These are phyloP conservation scores for Gila robusta DNA, from an alignment of 2,797 vertebrate genomes.

Conservation along the genomic window DNA sequence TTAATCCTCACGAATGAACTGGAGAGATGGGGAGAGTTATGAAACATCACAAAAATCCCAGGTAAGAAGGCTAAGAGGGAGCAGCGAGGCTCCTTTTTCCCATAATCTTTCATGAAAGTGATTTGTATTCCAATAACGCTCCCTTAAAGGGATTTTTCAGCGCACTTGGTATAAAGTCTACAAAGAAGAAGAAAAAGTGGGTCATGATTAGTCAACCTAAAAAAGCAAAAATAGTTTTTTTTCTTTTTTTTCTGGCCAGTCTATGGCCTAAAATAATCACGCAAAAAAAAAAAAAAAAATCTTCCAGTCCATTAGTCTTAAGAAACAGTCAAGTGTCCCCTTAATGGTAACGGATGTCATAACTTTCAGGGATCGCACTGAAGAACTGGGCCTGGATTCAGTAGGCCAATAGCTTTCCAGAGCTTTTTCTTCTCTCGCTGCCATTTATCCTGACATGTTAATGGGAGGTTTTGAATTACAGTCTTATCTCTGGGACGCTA, in stretches of 20 bases:
- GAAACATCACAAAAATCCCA: constrained; percentile 43
- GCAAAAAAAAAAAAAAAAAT: constrained; percentile 42
- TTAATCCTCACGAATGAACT: constrained; percentile 33
- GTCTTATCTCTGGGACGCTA: constrained; percentile 58
- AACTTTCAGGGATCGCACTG: constrained; percentile 34
- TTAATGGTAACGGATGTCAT: constrained; percentile 33
- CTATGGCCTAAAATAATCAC: constrained; percentile 46
- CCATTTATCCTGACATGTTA: constrained; percentile 62
- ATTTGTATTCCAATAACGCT: constrained; percentile 53
- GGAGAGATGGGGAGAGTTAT: constrained; percentile 29
- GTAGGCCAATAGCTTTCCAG: constrained; percentile 33
- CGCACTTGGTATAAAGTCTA: neutral
- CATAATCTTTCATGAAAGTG: constrained; percentile 42
- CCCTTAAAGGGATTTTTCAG: constrained; percentile 41
- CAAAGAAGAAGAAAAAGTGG: constrained; percentile 31
- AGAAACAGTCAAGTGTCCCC: constrained; percentile 41
- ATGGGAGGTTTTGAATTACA: constrained; percentile 65
- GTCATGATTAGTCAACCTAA: constrained; percentile 23
- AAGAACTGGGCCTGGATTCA: constrained; percentile 43
- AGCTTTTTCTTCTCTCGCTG: constrained; percentile 47
- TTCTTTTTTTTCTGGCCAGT: constrained; percentile 14
- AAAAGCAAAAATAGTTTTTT: neutral
- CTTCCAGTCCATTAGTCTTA: constrained; percentile 15
- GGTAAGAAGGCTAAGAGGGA: constrained; percentile 25
- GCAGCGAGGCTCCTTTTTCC: constrained; percentile 16